Conservation (phyloP, 2,888 invertebrate genomes). For the Troides aeacus region DNA sequence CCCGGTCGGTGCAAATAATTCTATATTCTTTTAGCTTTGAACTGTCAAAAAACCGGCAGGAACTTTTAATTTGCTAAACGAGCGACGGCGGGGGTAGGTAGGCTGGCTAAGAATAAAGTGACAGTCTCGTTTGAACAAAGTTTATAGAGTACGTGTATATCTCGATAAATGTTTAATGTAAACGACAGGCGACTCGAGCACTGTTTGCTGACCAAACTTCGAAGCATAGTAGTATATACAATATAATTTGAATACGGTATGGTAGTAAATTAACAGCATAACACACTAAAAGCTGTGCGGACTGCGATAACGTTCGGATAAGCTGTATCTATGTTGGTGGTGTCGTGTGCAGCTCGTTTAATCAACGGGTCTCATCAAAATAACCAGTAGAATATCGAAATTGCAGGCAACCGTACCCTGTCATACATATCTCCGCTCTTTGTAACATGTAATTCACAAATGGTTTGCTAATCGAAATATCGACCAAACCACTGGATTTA, state of each 20-base stretch:
- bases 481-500: background rate
- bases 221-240: background rate
- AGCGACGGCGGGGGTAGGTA: background rate
- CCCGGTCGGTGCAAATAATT: background rate
- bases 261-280: slow-evolving; percentile 2
- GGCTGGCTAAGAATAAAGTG: background rate
- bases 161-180: background rate
- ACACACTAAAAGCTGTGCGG: background rate
- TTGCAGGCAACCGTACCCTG: slow-evolving; percentile 5
- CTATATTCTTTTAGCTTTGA: background rate
- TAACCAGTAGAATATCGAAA: slow-evolving; percentile 13
- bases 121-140: background rate
- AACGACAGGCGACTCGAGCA: background rate
- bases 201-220: slow-evolving; percentile 1
- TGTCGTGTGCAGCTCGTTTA: background rate
- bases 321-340: background rate
- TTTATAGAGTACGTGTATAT: background rate
- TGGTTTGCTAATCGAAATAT: background rate
- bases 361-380: slow-evolving; percentile 15
- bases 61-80: background rate
- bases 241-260: slow-evolving; percentile 5
- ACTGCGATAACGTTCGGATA: background rate
- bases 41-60: background rate
- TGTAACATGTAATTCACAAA: background rate
- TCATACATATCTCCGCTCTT: slow-evolving; percentile 2